A percentile compares a stretch with the other conserved stretches of the same genome.
Evolutionary conservation across 2,113 vertebrate genomes (phyloP).

Genomic region (Porphyrio hochstetteri): DNA sequence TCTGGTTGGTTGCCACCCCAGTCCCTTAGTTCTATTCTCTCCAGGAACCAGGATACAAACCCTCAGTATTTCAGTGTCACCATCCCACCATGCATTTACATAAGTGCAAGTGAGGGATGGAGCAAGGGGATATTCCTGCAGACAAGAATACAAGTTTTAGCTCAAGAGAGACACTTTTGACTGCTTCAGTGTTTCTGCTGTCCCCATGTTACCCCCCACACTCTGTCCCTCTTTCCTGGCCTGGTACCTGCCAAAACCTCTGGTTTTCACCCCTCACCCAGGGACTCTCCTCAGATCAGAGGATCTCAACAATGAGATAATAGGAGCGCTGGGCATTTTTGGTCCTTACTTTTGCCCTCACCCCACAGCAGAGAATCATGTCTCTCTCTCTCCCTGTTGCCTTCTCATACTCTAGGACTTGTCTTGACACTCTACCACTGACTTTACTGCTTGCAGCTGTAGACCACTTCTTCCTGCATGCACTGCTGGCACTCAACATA

Average conservation of each 20-base stretch:
- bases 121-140: neutral
- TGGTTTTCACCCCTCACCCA: neutral
- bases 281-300: neutral
- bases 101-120: neutral
- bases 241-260: neutral
- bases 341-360: neutral
- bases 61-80: neutral
- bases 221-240: neutral
- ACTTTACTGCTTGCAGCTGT: slow-evolving; percentile 90
- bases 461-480: slow-evolving; percentile 91
- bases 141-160: neutral
- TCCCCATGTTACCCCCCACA: neutral
- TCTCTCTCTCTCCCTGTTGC: neutral
- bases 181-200: neutral
- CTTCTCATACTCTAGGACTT: neutral
- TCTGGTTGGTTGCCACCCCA: neutral
- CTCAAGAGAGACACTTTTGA: neutral
- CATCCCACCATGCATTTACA: neutral
- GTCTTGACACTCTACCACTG: neutral
- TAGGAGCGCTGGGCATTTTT: neutral
- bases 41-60: neutral
- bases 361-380: neutral
- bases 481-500: slow-evolving; percentile 98
- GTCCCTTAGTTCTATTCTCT: neutral
- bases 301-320: neutral